Conservation (phyloP, 2,888 invertebrate genomes). For the Chelonus formosanus region DNA sequence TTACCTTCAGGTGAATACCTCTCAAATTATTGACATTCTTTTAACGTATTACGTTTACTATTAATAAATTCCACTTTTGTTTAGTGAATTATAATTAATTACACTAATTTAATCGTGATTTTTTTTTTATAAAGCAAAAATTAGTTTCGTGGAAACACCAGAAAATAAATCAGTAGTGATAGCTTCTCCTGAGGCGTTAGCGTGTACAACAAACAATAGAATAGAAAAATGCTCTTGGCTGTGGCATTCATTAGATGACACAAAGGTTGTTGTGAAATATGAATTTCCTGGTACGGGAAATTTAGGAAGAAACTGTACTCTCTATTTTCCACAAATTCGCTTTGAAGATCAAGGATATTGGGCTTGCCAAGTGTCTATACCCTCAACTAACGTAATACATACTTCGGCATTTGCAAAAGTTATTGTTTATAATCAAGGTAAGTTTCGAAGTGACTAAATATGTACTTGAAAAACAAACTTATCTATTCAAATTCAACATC, state of each 20-base stretch:
- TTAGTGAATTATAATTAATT: too few species aligned
- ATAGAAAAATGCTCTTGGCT: conserved; percentile 60
- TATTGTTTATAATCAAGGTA: conserved; percentile 59
- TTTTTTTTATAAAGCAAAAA: conserved; percentile 49
- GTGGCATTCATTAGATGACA: conserved; percentile 52
- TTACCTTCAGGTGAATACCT: conserved; percentile 55
- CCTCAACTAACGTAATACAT: conserved; percentile 50
- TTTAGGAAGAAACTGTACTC: conserved; percentile 57
- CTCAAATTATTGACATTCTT: conserved; percentile 6
- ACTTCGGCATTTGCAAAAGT: conserved; percentile 52
- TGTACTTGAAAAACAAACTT: background rate
- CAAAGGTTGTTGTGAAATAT: conserved; percentile 47
- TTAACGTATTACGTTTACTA: conserved; percentile 11
- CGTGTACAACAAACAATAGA: conserved; percentile 56
- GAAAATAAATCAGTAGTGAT: conserved; percentile 52
- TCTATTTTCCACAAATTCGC: conserved; percentile 48
- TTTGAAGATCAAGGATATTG: conserved; percentile 58
- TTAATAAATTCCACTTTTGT: too few species aligned
- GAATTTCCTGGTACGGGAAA: conserved; percentile 59
- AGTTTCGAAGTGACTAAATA: background rate
- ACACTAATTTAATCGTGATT: too few species aligned
- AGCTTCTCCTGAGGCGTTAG: conserved; percentile 52
- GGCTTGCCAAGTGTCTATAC: conserved; percentile 56
- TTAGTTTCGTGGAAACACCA: conserved; percentile 57
- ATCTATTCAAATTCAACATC: too few species aligned